phyloP scores from a whole-genome alignment of 2,113 vertebrate species.

The Burhinus oedicnemus region DNA sequence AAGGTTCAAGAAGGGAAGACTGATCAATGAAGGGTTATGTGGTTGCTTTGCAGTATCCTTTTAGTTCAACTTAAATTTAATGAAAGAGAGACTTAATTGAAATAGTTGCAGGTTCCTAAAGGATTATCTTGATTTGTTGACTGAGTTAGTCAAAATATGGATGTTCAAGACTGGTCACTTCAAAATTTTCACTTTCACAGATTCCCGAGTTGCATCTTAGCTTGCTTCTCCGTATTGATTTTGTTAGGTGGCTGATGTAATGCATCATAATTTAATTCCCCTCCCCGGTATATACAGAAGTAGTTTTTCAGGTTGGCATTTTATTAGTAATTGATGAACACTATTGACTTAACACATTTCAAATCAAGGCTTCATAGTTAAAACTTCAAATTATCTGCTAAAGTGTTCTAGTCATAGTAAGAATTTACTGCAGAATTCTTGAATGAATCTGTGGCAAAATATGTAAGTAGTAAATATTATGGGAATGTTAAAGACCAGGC shows the following conservation, averaged over 20 bases:
- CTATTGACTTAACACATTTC: not conserved
- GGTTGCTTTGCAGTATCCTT: not conserved
- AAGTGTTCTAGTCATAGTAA: not conserved
- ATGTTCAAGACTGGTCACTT: not conserved
- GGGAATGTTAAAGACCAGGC: not conserved
- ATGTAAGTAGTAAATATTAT: not conserved
- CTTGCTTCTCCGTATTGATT: not conserved
- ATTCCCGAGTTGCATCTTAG: not conserved
- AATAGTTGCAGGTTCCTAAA: not conserved
- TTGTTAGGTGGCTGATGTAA: not conserved
- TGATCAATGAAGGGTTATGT: not conserved
- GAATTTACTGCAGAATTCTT: not conserved
- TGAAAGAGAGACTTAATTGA: not conserved
- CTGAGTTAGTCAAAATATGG: not conserved
- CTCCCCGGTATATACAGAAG: not conserved
- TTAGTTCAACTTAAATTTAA: not conserved
- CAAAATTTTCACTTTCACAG: not conserved
- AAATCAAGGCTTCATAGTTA: not conserved
- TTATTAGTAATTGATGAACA: not conserved
- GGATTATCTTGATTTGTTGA: not conserved
- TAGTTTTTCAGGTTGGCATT: not conserved
- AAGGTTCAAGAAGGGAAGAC: not conserved
- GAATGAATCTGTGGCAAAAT: not conserved
- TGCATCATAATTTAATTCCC: not conserved
- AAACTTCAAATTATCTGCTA: not conserved